Evolutionary conservation across 2,888 invertebrate species (phyloP), one percentile per base, ranked within the genome.

Genomic region (Melinaea menophilus): DNA sequence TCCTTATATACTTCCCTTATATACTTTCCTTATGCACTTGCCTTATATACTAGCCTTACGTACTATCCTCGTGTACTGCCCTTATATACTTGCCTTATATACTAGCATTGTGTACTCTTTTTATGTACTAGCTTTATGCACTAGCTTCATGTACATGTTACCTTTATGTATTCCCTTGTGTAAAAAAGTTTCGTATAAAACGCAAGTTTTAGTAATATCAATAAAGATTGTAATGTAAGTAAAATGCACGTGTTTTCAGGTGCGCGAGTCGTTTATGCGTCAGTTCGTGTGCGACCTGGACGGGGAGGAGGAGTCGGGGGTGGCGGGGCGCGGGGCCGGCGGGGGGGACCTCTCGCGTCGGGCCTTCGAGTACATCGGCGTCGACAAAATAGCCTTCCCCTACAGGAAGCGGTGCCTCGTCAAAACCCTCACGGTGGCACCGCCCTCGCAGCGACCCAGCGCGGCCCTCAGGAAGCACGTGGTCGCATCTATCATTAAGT

Each of bases 251-350:
- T 9, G 2, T 47, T 0, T 34, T 11, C 66, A 95, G 94, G 96
- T 98, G 3, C 94, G 99, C 51, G 99, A 99, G 84, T 99, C 99
- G 73, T 99, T 99, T 84, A 99, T 99, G 96, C 93, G 98, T 5
- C 98, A 99, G 84, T 99, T 99, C 85, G 96, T 98, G 1, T 95
- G 95, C 74, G 97, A 97, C 79, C 94, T 95, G 61, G 96, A 96
- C 77, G 95, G 94, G 37, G 96, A 96, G 61, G 96, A 96, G 79
- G 94, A 94, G 69, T 85, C 88, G 37, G 93, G 92, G 56, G 89
- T 86, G 57, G 85, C 88, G 22, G 64, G 45, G 62, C 57, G 65
- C 67, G 51, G 59, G 64, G 56, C 69, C 41, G 69, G 69, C 59
- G n/a, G 66, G 54, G 63, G 72, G 37, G 85, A 84, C 62, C 75